Base-by-base conservation (phyloP, 2,113 vertebrate genomes). In the Tamias sibiricus region DNA sequence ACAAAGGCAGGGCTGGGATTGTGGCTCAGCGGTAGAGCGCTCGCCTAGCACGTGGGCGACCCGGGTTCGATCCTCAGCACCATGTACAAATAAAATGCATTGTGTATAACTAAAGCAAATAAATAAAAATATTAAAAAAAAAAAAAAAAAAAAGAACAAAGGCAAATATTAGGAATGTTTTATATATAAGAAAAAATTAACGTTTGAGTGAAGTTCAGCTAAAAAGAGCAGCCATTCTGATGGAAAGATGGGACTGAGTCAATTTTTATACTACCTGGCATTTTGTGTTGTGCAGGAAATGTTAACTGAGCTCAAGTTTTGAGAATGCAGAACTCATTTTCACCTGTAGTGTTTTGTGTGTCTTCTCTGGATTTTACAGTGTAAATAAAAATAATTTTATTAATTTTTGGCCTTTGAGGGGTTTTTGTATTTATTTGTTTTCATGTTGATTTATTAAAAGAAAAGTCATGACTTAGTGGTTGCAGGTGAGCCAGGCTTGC, bases 221-320 rank as follows among this genome's bases (percentile, higher is more conserved):
- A 26, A 87, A 92, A 95, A 85, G 79, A 96, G 76, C 90, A 4
- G 49, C 84, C n/a, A 14, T 32, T 88, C 80, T 96, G 95, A 82
- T 71, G 2, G 8, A 95, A 95, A 97, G 96, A 79, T 86, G 96
- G 96, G 96, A 96, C 89, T 76, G 79, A 91, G 82, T 85, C 40
- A 47, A 75, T 22, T 94, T 81, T 94, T 92, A 19, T 88, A 80
- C 24, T 83, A 64, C 7, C 40, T 28, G 44, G 30, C 17, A n/a
- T n/a, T 95, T 91, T 96, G 69, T 91, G 82, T 86, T 94, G 30
- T 62, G 94, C 19, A 94, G 69, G 74, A 95, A 88, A 95, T 92
- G n/a, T 13, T 22, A 5, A 47, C 44, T 47, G 44, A 47, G 44
- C 44, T 47, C 44, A 72, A 72, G 84, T 40, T 85, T 91, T 86